Percentiles rank a stretch among this genome's conserved stretches.
These are phyloP conservation scores for Uloborus diversus DNA, from an alignment of 1,140 invertebrate genomes.

Conservation along the genomic window DNA sequence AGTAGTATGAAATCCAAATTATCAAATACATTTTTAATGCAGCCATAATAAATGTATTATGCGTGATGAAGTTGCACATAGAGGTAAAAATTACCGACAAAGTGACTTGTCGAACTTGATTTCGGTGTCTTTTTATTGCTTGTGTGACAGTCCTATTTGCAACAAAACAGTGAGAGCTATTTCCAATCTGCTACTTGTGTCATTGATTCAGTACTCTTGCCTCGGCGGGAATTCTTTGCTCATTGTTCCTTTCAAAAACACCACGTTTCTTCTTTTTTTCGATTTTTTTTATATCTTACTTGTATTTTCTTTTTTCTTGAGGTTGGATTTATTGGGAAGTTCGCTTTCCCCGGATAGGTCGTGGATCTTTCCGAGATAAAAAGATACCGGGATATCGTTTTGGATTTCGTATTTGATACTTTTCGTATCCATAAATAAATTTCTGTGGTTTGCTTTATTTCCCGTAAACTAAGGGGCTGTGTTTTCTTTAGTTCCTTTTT, in stretches of 20 bases:
- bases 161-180: conserved; percentile 36
- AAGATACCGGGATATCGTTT: conserved; percentile 38
- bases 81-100: background rate
- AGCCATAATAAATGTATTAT: no score
- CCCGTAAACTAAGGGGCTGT: background rate
- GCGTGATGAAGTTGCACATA: background rate
- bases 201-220: conserved; percentile 46
- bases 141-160: conserved; percentile 42
- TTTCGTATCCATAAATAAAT: conserved; percentile 48
- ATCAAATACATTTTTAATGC: no score
- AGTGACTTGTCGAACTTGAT: conserved; percentile 6
- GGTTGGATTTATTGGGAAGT: conserved; percentile 42
- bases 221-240: conserved; percentile 18
- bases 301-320: conserved; percentile 7
- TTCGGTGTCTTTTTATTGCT: background rate
- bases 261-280: conserved; percentile 16
- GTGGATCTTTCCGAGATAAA: conserved; percentile 39
- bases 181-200: conserved; percentile 37
- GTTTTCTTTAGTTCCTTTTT: background rate
- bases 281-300: background rate
- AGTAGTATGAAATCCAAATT: no score
- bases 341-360: conserved; percentile 39
- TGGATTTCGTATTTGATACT: conserved; percentile 42
- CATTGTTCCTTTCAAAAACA: conserved; percentile 42
- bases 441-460: conserved; percentile 43